Base-by-base conservation (phyloP, 2,113 vertebrate species). In the Cinclus mexicanus region DNA sequence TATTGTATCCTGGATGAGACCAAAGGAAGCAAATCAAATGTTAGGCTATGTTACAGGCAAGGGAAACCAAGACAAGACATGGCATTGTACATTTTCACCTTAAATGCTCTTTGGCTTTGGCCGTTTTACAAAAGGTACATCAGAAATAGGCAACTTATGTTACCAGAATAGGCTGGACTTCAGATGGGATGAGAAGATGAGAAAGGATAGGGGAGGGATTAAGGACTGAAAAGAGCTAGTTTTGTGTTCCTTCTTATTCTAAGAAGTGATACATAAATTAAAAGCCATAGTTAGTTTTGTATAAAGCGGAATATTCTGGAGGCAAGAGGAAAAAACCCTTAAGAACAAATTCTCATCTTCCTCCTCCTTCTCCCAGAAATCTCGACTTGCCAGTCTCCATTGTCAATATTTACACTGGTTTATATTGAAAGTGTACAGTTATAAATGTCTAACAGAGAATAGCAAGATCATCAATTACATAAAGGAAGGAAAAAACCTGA, bases 81-180 rank as follows among this genome's bases (percentile, higher is more conserved):
- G 55, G 68, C 70, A 91, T 93, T 95, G 87, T 93, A 60, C 59
- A 19, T 91, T 93, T 88, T 96, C 81, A 79, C 91, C 87, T 97
- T 69, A 65, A 79, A 89, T 91, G 91, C 89, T 93, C 87, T 85
- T 85, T 75, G 86, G 78, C 65, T 94, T 91, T 95, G 90, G 85
- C 92, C 0, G 0, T 80, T 71, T 88, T 77, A 85, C 85, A 96
- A 88, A 92, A 90, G 71, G 68, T 50, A 28, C 39, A 12, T 87
- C 90, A 95, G 79, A 96, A 94, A 83, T 46, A 75, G 71, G 87
- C 91, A 94, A 90, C 6, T 86, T 90, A 41, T 1, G 26, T 94
- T 95, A 94, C 89, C 79, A 91, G 67, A 89, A 80, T 59, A 89
- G 78, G 67, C 60, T 93, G 84, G 59, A 79, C 68, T 74, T 94